Evolutionary conservation across 2,797 vertebrate genomes (phyloP).

Genomic region (Phoebastria nigripes): DNA sequence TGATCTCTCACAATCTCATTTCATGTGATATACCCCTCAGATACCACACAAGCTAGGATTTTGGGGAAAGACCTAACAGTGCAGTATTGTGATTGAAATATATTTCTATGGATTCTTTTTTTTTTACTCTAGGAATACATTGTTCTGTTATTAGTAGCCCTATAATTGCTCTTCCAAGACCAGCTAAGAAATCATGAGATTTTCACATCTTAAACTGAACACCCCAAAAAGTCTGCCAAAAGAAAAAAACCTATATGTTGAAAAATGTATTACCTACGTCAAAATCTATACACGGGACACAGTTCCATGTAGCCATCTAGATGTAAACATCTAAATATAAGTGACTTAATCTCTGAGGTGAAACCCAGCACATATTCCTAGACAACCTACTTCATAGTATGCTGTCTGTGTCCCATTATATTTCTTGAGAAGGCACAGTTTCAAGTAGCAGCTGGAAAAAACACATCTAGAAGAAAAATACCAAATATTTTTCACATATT

Average conservation of each 20-base stretch:
- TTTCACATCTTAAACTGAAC: not conserved
- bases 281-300: not conserved
- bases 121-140: not conserved
- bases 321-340: not conserved
- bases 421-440: not conserved
- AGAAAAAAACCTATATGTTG: not conserved
- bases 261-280: not conserved
- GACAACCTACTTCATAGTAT: not conserved
- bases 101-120: not conserved
- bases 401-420: fast-evolving
- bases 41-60: not conserved
- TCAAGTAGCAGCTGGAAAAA: not conserved
- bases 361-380: not conserved
- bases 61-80: not conserved
- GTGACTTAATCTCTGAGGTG: not conserved
- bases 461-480: not conserved
- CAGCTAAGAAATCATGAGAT: not conserved
- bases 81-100: not conserved
- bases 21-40: not conserved
- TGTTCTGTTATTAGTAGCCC: not conserved
- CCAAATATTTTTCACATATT: not conserved
- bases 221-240: not conserved
- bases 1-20: not conserved
- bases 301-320: not conserved
- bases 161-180: not conserved